Percentiles rank a stretch among this genome's conserved stretches.
These are phyloP conservation scores for Sardina pilchardus DNA, from an alignment of 2,113 vertebrate genomes.

Conservation along the genomic window DNA sequence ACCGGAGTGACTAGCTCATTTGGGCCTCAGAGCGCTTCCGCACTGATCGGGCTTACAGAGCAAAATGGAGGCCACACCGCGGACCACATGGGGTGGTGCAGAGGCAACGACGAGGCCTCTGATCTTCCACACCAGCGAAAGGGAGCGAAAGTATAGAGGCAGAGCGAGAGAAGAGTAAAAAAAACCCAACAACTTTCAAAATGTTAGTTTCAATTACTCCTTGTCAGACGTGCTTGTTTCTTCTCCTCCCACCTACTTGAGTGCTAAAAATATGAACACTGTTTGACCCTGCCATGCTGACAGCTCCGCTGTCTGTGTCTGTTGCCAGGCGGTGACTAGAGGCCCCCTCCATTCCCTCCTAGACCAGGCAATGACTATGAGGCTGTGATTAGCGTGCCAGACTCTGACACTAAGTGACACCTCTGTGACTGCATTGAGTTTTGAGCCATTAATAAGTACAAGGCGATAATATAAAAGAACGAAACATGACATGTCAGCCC, in stretches of 20 bases:
- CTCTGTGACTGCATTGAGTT: not conserved
- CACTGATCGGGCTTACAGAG: not conserved
- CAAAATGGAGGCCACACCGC: not conserved
- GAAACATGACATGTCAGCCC: not conserved
- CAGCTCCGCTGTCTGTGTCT: slow-evolving; percentile 24
- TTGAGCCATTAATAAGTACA: not conserved
- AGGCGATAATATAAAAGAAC: not conserved
- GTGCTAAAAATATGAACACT: not conserved
- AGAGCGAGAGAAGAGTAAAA: not conserved
- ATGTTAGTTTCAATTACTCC: not conserved
- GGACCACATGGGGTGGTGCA: not conserved
- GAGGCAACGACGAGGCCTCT: not conserved
- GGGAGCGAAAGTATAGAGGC: not conserved
- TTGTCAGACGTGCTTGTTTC: not conserved
- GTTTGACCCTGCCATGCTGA: not conserved
- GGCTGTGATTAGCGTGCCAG: slow-evolving; percentile 26
- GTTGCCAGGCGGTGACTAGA: slow-evolving; percentile 34
- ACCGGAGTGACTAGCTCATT: not conserved
- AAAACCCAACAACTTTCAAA: not conserved
- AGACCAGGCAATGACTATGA: slow-evolving; percentile 14
- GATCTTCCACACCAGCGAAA: not conserved
- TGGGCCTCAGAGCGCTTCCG: not conserved
- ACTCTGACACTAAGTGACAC: not conserved
- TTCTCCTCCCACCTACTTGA: not conserved
- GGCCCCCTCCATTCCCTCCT: not conserved